Evolutionary conservation across 2,113 vertebrate species (phyloP).

Genomic region (Muscicapa adusta): DNA sequence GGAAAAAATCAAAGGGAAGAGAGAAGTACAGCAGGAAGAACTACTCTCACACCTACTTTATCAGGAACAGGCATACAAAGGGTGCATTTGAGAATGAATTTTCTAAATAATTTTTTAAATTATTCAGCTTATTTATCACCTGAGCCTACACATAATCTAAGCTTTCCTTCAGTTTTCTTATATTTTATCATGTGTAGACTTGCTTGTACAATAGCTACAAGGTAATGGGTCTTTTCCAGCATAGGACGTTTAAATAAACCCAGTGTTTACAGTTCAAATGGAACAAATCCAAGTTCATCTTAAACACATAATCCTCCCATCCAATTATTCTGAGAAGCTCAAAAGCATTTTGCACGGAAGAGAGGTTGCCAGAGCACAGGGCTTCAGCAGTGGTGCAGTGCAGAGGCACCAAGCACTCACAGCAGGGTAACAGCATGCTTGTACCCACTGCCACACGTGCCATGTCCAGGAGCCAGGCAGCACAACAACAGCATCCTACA

Average conservation of each 20-base stretch:
- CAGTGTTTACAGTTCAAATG: not conserved
- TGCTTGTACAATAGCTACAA: not conserved
- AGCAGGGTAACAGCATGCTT: not conserved
- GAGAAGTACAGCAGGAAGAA: not conserved
- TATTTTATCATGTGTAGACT: not conserved
- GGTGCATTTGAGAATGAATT: not conserved
- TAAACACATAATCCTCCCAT: not conserved
- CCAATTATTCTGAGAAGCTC: not conserved
- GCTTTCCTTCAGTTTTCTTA: not conserved
- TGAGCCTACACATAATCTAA: not conserved
- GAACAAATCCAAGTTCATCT: not conserved
- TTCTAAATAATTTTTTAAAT: not conserved
- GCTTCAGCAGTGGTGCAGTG: not conserved
- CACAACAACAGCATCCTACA: not conserved
- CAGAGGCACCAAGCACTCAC: fast-evolving
- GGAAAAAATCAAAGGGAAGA: not conserved
- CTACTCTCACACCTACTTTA: not conserved
- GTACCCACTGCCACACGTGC: not conserved
- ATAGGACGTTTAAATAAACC: not conserved
- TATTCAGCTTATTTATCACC: not conserved
- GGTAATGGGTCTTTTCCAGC: not conserved
- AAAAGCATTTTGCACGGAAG: not conserved
- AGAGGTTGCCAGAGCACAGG: not conserved
- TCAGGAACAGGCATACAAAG: not conserved
- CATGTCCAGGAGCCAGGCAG: not conserved